Evolutionary conservation across 2,113 vertebrate species (phyloP).

Genomic region (Erythrocercus mccallii): DNA sequence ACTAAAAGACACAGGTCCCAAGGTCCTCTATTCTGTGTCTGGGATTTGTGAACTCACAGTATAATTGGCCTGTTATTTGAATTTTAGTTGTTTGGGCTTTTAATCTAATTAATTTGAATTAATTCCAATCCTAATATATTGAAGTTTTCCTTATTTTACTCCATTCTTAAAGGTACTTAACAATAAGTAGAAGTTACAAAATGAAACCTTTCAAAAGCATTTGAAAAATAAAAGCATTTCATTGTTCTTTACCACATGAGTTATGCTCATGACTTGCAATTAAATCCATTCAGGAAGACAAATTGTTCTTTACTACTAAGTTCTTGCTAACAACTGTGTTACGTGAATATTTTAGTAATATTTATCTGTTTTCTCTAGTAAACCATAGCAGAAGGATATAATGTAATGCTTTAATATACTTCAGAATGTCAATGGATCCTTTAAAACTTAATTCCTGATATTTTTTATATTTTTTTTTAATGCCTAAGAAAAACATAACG

Average conservation of each 20-base stretch:
- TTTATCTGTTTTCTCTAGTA: not conserved
- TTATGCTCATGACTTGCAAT: not conserved
- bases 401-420: not conserved
- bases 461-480: slow-evolving; percentile 28
- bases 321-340: not conserved
- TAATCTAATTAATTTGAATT: not conserved
- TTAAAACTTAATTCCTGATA: not conserved
- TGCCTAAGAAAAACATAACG: not conserved
- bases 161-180: not conserved
- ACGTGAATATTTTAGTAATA: not conserved
- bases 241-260: not conserved
- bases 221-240: not conserved
- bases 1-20: not conserved
- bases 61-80: not conserved
- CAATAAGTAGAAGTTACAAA: not conserved
- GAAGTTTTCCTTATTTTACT: not conserved
- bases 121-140: not conserved
- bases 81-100: not conserved
- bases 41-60: not conserved
- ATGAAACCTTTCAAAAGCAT: not conserved
- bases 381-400: not conserved
- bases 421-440: not conserved
- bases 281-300: not conserved
- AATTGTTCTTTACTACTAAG: not conserved
- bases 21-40: not conserved